Base-by-base conservation (phyloP, 2,888 invertebrate species). In the Drosophila mimetica region DNA sequence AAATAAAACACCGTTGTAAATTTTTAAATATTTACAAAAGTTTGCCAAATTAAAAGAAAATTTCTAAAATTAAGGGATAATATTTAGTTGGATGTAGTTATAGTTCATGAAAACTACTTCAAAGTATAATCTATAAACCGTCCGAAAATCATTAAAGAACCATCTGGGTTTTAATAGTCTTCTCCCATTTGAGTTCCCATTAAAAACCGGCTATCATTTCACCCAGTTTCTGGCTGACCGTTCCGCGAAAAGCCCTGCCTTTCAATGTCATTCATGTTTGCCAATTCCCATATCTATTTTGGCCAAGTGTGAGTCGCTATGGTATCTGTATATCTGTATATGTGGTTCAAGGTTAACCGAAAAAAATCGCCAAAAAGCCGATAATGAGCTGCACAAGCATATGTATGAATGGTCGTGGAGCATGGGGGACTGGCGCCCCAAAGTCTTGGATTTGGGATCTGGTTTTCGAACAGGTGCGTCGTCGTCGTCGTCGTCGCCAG, bases 281-380 rank as follows among this genome's bases (percentile, higher is more conserved):
- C 69, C 60, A 69, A 76, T 79, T 69, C 44, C 69, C 37, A 64
- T 48, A 59, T 51, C 42, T 46, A 42, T 55, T 42, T 47, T 41
- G 54, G 32, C 14, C 28, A 11, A 16, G 16, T 46, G 28, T 30
- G 50, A 4, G 5, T 30, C 11, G 30, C 11, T 30, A 30, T 30
- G 14, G 16, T 37, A 37, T 37, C 9, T 11, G 37, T 16, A 14
- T 37, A 2, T 39, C 9, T 18, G 18, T n/a, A n/a, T 50, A 85
- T 85, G 74, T 89, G 73, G 88, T 86, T 88, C 87, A 88, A 88
- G 87, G 87, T 88, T 80, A 79, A 64, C 13, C 30, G 30, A 30
- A 30, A 53, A 65, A 74, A 74, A 74, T 69, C 65, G 74, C 52
- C 74, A 74, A 53, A 61, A 76, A 53, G 57, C 57, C 76, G 73